Percentiles rank a stretch among this genome's conserved stretches.
Conservation (phyloP, 2,888 invertebrate species). For the Metalampra italica region DNA sequence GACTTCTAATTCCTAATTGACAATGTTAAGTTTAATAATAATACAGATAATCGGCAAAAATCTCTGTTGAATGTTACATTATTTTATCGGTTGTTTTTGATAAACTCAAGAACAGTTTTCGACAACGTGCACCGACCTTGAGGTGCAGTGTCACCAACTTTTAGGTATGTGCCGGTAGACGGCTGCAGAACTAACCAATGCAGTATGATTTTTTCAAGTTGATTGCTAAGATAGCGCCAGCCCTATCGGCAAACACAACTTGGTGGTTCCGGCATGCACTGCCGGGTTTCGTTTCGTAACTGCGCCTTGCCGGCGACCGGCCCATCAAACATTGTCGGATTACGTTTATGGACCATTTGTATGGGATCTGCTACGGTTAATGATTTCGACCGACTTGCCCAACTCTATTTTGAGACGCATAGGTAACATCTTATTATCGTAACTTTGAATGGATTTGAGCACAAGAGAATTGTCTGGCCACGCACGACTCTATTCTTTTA, state of each 20-base stretch:
- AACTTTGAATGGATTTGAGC: not conserved
- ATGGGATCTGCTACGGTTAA: slow-evolving; percentile 67
- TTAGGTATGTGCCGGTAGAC: not conserved
- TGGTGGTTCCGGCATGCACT: slow-evolving; percentile 11
- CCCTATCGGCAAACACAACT: not conserved
- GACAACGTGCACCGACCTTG: not conserved
- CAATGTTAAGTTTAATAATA: too few species aligned
- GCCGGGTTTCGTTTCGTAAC: slow-evolving; percentile 47
- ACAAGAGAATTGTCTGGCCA: not conserved
- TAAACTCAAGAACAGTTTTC: not conserved
- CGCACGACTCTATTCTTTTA: not conserved
- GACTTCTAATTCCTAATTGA: too few species aligned
- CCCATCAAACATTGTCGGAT: slow-evolving; percentile 68
- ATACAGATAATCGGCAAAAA: too few species aligned
- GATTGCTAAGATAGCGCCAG: not conserved
- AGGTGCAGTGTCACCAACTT: not conserved
- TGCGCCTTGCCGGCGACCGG: slow-evolving; percentile 32
- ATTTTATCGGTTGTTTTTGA: not conserved
- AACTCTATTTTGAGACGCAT: slow-evolving; percentile 46
- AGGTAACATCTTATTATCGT: slow-evolving; percentile 40
- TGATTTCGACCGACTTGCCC: slow-evolving; percentile 56
- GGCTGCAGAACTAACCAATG: not conserved
- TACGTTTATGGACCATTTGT: slow-evolving; percentile 69
- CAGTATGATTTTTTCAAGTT: not conserved
- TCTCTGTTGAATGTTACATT: not conserved